Conservation (phyloP, 2,113 vertebrate species). For the Hyperoodon ampullatus region DNA sequence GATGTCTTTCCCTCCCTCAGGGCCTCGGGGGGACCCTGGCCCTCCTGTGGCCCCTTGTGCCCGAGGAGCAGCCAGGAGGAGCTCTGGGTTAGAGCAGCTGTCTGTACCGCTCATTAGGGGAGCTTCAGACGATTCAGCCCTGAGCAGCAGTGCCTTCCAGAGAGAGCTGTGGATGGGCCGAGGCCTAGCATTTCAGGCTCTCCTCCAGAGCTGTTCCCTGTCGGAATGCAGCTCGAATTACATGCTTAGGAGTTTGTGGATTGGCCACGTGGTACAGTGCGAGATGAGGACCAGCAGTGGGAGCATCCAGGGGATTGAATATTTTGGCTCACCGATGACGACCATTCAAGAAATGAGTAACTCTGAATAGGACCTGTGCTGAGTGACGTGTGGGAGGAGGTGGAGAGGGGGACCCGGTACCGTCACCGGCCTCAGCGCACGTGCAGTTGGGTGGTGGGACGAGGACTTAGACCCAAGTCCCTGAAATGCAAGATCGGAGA, state of each 20-base stretch:
- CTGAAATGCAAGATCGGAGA: neutral
- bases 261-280: neutral
- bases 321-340: neutral
- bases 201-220: neutral
- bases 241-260: neutral
- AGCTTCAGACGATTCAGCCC: neutral
- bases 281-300: neutral
- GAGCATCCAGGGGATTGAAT: neutral
- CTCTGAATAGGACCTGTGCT: neutral
- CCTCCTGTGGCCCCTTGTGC: neutral
- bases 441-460: fast-evolving
- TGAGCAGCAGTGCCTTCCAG: neutral
- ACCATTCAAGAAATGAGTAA: neutral
- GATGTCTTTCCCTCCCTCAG: neutral
- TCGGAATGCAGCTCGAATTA: neutral
- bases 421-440: neutral
- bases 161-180: neutral
- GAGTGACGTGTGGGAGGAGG: neutral
- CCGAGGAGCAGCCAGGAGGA: neutral
- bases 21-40: neutral
- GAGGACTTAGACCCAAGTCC: neutral
- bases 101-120: neutral
- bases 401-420: neutral
- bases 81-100: neutral
- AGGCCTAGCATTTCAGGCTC: neutral